Base-by-base conservation (phyloP, 2,113 vertebrate species). In the Ochotona princeps region DNA sequence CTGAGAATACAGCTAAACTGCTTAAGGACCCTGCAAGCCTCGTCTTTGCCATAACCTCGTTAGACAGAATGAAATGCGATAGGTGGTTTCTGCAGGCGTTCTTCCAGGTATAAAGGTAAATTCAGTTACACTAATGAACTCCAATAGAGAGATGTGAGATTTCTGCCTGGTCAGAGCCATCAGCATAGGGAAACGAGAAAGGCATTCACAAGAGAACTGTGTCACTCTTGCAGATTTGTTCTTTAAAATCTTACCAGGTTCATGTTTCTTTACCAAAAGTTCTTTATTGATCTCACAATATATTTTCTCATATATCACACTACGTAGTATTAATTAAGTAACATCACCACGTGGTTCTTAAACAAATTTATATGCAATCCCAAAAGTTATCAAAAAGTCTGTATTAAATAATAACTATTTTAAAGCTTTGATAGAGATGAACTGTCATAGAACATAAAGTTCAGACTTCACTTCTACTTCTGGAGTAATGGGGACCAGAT, bases 241-340 rank as follows among this genome's bases (percentile, higher is more conserved):
- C 20, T 44, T 81, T 80, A 83, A 87, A 60, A 76, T 83, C 76
- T 89, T 79, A 32, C 30, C 25, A 90, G 70, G 7, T 12, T 63
- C 54, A 60, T 70, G 47, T 2, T 84, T 90, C 86, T 65, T 11
- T 54, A 66, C 61, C n/a, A n/a, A 73, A 88, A 83, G 38, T 79
- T 18, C 1, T 26, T 84, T 85, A 23, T 65, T 93, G 91, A 91
- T 89, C 67, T 76, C 61, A 82, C 7, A 30, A 61, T 44, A 26
- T 91, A 67, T 82, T 76, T 95, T 84, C 63, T 93, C 83, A 12
- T 38, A 4, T 88, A 65, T 61, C 9, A 78, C 88, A 91, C 30
- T 47, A 63, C 14, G 76, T 70, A 66, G n/a, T 73, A 14, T 75
- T 69, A 8, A 63, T 82, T 93, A 54, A 87, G 3, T 38, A 85